Evolutionary conservation across 1,140 invertebrate species (phyloP).

Genomic region (Neuroterus valhalla): DNA sequence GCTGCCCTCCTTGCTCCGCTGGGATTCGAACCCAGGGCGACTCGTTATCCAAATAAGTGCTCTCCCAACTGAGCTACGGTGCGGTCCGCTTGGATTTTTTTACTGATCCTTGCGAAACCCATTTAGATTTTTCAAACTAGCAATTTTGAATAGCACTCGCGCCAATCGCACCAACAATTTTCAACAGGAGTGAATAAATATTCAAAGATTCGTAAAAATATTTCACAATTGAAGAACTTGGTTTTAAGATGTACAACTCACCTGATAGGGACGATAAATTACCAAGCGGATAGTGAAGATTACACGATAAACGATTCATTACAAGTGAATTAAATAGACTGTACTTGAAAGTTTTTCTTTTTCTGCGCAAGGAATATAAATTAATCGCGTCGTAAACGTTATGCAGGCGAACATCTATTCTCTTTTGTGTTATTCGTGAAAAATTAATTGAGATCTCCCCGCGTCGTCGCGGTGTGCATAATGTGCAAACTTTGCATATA

Average conservation of each 20-base stretch:
- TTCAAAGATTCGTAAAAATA: too few species aligned
- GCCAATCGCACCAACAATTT: too few species aligned
- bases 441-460: constrained; percentile 53
- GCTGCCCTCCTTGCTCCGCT: too few species aligned
- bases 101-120: too few species aligned
- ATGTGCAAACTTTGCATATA: constrained; percentile 57
- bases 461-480: constrained; percentile 51
- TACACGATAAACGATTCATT: constrained; percentile 30
- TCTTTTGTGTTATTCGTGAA: constrained; percentile 45
- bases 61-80: too few species aligned
- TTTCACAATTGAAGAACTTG: too few species aligned
- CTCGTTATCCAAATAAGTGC: too few species aligned
- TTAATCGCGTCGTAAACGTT: not conserved
- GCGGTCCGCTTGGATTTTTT: too few species aligned
- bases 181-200: too few species aligned
- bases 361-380: not conserved
- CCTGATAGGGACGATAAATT: not conserved
- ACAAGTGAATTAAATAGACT: constrained; percentile 10
- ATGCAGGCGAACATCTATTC: constrained; percentile 16
- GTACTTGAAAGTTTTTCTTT: constrained; percentile 21
- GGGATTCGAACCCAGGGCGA: too few species aligned
- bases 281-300: constrained; percentile 12
- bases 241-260: not conserved
- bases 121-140: too few species aligned
- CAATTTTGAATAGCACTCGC: too few species aligned